Base-by-base conservation (phyloP, 2,113 vertebrate species). In the Oostethus manadensis region DNA sequence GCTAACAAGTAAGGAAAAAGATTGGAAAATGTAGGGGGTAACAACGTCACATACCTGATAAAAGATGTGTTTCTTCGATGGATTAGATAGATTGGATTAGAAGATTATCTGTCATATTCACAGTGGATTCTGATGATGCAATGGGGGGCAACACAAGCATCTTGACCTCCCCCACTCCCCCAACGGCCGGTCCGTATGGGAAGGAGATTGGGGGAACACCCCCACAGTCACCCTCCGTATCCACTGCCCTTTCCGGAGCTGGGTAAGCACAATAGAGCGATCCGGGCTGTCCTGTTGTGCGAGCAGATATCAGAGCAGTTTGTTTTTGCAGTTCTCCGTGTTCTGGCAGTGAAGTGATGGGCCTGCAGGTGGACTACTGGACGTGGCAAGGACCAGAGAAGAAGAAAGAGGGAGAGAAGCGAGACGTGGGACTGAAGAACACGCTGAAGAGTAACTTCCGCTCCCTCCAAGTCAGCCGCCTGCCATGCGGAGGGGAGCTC, bases 381-480 rank as follows among this genome's bases (percentile, higher is more conserved):
- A 93, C 93, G 4, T 90, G 87, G 51, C 93, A 90, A 58, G 92
- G 90, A 48, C 71, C 78, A 0, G 94, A 94, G 23, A 92, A 87
- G 82, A 93, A 84, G 77, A 90, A 90, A 60, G 92, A 93, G 21
- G 89, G 91, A 0, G 94, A 91, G 43, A 91, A 90, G 71, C 80
- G 89, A 16, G 92, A 93, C 46, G 91, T 86, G 1, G 92, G 92
- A 3, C 68, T 88, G 59, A 91, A 96, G 85, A 94, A 94, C 84
- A 96, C 94, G 0, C 88, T 96, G 76, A 95, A 94, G 87, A 95
- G 92, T 78, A 96, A 96, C 84, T 96, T 96, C 88, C 92, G 94
- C 68, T 95, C 94, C 0, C 90, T 96, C 45, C 93, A 94, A 80
- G 94, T 96, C 83, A 94, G 92, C 81, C 93, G 94, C 29, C 88